These are phyloP conservation scores for Protobothrops flavoviridis DNA, from an alignment of 2,113 vertebrate species.

Conservation along the genomic window DNA sequence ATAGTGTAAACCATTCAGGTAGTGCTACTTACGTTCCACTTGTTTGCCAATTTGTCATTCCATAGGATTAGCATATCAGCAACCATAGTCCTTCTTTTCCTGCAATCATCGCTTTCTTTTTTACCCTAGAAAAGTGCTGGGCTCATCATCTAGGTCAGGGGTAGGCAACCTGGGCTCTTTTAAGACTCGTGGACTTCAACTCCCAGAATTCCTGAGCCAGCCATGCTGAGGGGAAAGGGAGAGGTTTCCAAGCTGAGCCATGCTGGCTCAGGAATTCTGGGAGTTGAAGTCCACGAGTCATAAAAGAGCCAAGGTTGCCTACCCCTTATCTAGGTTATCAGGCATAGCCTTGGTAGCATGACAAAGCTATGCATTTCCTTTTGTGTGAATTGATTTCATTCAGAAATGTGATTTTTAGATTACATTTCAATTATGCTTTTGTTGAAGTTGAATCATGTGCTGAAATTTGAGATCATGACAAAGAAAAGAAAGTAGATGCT, in stretches of 20 bases:
- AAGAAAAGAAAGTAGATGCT: not conserved
- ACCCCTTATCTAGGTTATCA: not conserved
- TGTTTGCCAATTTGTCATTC: not conserved
- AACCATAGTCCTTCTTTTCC: not conserved
- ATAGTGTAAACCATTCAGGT: not conserved
- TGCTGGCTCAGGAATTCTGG: no score
- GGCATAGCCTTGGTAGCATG: not conserved
- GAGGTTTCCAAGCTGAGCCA: no score
- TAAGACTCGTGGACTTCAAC: no score
- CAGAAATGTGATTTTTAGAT: not conserved
- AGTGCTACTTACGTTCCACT: not conserved
- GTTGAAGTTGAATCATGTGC: conserved; percentile 1
- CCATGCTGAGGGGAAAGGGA: no score
- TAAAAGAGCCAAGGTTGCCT: no score
- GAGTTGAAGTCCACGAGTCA: no score
- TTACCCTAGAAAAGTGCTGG: not conserved
- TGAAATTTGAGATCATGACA: not conserved
- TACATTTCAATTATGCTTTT: not conserved
- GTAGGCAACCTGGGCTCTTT: no score
- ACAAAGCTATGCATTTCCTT: not conserved
- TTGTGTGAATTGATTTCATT: not conserved
- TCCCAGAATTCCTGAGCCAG: no score
- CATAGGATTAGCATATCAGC: not conserved
- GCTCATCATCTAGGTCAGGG: not conserved
- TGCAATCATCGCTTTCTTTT: not conserved